A percentile compares a stretch with the other conserved stretches of the same genome.
phyloP scores from a whole-genome alignment of 2,888 invertebrate species.

The Drosophila prolongata region DNA sequence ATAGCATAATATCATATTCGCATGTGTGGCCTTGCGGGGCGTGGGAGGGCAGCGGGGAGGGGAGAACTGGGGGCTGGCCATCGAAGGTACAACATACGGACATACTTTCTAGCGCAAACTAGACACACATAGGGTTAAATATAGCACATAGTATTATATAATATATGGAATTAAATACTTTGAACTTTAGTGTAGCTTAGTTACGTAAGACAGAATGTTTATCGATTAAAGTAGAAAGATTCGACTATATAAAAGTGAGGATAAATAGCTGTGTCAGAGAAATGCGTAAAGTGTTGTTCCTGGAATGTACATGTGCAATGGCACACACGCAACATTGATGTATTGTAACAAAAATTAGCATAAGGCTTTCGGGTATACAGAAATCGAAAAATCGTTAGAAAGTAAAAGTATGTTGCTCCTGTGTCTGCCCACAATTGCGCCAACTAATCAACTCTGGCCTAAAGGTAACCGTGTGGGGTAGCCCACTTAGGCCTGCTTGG shows the following conservation, averaged over 20 bases:
- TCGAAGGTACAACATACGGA: constrained; percentile 56
- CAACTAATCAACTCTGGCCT: constrained; percentile 44
- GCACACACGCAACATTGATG: constrained; percentile 30
- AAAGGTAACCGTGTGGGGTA: constrained; percentile 21
- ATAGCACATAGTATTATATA: constrained; percentile 19
- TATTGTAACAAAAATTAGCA: constrained; percentile 7
- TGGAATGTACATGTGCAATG: constrained; percentile 43
- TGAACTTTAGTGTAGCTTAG: constrained; percentile 50
- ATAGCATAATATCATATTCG: constrained; percentile 62
- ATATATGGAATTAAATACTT: constrained; percentile 63
- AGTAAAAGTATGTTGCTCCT: constrained; percentile 54
- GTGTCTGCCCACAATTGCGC: constrained; percentile 30
- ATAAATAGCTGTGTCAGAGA: constrained; percentile 33
- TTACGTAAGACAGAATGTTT: constrained; percentile 53
- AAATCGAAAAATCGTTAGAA: constrained; percentile 18
- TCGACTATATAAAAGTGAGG: constrained; percentile 5
- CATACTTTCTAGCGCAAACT: constrained; percentile 32
- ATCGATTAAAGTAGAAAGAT: constrained; percentile 14
- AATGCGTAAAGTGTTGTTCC: constrained; percentile 26
- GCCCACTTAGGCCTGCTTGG: constrained; percentile 63
- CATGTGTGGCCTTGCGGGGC: constrained; percentile 23
- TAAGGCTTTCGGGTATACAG: background rate
- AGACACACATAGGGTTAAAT: constrained; percentile 39
- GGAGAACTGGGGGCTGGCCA: constrained; percentile 14
- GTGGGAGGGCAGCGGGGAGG: constrained; percentile 22